A percentile compares a stretch with the other conserved stretches of the same genome.
Evolutionary conservation across 2,113 vertebrate genomes (phyloP).

Genomic region (Python bivittatus): DNA sequence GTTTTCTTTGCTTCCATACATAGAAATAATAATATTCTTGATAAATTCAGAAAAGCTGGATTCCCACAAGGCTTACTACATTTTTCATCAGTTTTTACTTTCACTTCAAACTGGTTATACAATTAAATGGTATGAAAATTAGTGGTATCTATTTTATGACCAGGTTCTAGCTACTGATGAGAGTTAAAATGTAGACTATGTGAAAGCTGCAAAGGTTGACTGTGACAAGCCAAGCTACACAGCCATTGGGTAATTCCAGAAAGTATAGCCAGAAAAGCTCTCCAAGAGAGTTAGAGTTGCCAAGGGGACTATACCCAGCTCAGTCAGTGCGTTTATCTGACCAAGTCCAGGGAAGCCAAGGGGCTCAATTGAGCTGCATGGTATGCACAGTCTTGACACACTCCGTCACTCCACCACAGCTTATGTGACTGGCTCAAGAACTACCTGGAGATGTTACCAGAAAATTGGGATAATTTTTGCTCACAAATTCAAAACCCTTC

Average conservation of each 20-base stretch:
- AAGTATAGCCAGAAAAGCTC: not conserved
- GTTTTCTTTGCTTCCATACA: fast-evolving
- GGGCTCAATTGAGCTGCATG: no score
- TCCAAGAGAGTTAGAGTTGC: not conserved
- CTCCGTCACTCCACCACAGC: no score
- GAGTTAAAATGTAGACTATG: not conserved
- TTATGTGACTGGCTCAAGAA: no score
- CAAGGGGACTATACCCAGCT: no score
- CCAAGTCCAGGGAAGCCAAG: no score
- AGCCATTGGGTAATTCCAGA: not conserved
- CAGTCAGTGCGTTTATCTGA: no score
- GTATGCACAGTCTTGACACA: no score
- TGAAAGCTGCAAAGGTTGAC: not conserved
- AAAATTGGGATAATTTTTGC: no score
- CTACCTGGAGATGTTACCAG: no score
- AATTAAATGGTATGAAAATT: not conserved
- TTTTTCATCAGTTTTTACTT: not conserved
- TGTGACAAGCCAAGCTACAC: not conserved
- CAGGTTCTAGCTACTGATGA: not conserved
- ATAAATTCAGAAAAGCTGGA: not conserved
- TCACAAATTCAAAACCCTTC: no score
- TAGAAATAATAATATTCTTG: not conserved
- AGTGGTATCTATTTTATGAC: not conserved
- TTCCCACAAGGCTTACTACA: not conserved
- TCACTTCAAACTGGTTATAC: not conserved